These are phyloP conservation scores for Perodicticus potto DNA, from an alignment of 2,797 vertebrate genomes.

Conservation along the genomic window DNA sequence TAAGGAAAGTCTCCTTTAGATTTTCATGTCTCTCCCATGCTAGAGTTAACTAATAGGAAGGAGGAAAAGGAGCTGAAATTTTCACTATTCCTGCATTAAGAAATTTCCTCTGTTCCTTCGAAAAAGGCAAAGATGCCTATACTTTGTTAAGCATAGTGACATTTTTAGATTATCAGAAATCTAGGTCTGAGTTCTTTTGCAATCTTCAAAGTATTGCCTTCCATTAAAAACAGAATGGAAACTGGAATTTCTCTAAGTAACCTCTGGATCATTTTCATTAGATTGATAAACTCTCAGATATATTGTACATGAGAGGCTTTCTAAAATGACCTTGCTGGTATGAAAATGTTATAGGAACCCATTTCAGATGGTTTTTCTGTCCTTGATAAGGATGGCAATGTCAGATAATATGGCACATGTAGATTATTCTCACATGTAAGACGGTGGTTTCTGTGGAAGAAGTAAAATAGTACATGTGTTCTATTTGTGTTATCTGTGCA, in stretches of 20 bases:
- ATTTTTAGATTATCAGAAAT: slow-evolving; percentile 71
- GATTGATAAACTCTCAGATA: slow-evolving; percentile 45
- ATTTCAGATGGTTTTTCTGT: slow-evolving; percentile 4
- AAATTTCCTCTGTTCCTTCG: slow-evolving; percentile 45
- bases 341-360: background rate
- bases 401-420: background rate
- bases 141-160: background rate
- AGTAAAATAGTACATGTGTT: background rate
- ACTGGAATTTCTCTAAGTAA: slow-evolving; percentile 57
- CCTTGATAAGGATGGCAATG: background rate
- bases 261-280: slow-evolving; percentile 41
- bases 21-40: background rate
- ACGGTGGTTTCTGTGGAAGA: background rate
- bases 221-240: slow-evolving; percentile 59
- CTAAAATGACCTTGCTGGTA: background rate
- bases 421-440: background rate
- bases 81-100: slow-evolving; percentile 4
- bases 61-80: slow-evolving; percentile 30
- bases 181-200: slow-evolving; percentile 57
- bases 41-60: slow-evolving; percentile 28
- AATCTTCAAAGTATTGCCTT: slow-evolving; percentile 63
- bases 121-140: slow-evolving; percentile 48
- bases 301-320: background rate
- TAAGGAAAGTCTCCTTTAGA: background rate
- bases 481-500: background rate